phyloP scores from a whole-genome alignment of 1,140 invertebrate genomes.

The Drosophila guanche region DNA sequence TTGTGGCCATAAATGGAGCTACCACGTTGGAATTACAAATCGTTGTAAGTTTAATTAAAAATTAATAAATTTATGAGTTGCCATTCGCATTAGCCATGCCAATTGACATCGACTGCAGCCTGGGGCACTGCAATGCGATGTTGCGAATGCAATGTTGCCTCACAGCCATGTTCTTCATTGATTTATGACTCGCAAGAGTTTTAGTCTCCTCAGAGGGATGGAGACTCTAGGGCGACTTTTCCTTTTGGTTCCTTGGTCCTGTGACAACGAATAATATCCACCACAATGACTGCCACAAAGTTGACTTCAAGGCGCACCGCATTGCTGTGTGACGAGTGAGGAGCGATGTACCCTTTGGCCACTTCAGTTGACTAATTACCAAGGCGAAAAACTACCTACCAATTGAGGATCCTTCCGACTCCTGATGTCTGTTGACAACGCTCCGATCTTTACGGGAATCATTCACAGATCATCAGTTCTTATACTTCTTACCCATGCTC shows the following conservation, averaged over 20 bases:
- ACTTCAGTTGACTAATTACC: constrained; percentile 79
- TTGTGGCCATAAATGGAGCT: constrained; percentile 63
- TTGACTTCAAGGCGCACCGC: constrained; percentile 63
- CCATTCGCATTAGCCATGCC: constrained; percentile 78
- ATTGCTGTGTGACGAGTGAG: constrained; percentile 9
- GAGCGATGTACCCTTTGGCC: constrained; percentile 65
- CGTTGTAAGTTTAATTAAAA: constrained; percentile 80
- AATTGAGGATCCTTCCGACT: background rate
- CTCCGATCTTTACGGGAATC: constrained; percentile 22
- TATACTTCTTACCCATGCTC: background rate
- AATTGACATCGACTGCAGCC: constrained; percentile 74
- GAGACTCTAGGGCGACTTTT: constrained; percentile 46
- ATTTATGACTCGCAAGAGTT: constrained; percentile 36
- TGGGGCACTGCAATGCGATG: constrained; percentile 40
- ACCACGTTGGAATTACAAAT: constrained; percentile 76
- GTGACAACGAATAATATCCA: constrained; percentile 2
- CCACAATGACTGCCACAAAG: background rate
- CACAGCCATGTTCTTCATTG: constrained; percentile 33
- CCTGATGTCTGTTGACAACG: constrained; percentile 23
- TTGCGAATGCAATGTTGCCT: constrained; percentile 24
- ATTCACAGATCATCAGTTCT: constrained; percentile 33
- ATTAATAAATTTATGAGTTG: constrained; percentile 82
- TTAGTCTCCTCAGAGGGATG: constrained; percentile 33
- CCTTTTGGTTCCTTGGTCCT: constrained; percentile 4
- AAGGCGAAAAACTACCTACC: constrained; percentile 15